Evolutionary conservation across 1,140 invertebrate genomes (phyloP).

Genomic region (Drosophila parvula): DNA sequence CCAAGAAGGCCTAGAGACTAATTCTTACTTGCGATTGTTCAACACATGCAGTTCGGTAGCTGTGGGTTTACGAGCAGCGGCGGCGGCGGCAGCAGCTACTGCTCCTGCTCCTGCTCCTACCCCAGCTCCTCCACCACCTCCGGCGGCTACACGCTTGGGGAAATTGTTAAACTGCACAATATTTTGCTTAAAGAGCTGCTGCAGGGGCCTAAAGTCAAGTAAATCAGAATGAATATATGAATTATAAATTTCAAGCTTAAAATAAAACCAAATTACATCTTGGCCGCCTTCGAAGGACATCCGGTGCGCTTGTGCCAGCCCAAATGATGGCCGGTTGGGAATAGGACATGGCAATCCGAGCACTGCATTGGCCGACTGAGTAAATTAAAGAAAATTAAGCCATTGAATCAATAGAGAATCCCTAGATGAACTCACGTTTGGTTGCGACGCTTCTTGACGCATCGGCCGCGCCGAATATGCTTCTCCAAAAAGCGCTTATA

Average conservation of each 20-base stretch:
- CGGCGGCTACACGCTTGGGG: slow-evolving; percentile 64
- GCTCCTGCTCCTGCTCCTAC: not conserved
- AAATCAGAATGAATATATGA: not conserved
- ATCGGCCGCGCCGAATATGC: slow-evolving; percentile 80
- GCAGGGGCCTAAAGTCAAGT: slow-evolving; percentile 62
- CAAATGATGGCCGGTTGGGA: slow-evolving; percentile 81
- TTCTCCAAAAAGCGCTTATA: slow-evolving; percentile 83
- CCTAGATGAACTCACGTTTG: slow-evolving; percentile 63
- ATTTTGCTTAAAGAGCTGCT: slow-evolving; percentile 82
- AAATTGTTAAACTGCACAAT: slow-evolving; percentile 83
- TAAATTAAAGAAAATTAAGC: too few species aligned
- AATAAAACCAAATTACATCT: slow-evolving; percentile 58
- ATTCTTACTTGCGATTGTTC: slow-evolving; percentile 79
- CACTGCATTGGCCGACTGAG: slow-evolving; percentile 79
- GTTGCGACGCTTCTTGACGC: slow-evolving; percentile 81
- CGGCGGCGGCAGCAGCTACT: slow-evolving; percentile 7
- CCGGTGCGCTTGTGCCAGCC: slow-evolving; percentile 83
- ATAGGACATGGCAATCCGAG: slow-evolving; percentile 81
- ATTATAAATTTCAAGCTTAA: too few species aligned
- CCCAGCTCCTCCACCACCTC: not conserved
- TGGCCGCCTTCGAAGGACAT: slow-evolving; percentile 78
- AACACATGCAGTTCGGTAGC: slow-evolving; percentile 67
- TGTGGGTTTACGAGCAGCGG: slow-evolving; percentile 53
- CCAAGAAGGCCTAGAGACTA: too few species aligned
- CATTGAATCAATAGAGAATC: too few species aligned